Base-by-base conservation (phyloP, 2,797 vertebrate species). In the Lacerta viridis region DNA sequence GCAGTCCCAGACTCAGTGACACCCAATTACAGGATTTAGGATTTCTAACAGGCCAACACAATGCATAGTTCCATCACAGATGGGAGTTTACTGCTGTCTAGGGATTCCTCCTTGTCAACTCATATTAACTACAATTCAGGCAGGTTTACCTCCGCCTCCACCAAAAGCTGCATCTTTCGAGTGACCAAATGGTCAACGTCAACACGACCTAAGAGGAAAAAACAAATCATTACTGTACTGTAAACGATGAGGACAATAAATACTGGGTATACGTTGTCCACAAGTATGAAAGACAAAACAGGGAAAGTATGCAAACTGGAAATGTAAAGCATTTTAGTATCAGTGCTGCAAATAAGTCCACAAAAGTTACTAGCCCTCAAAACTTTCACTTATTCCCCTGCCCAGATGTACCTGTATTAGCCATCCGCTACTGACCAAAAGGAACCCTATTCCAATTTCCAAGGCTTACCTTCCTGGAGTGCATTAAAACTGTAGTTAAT, bases 141-240 rank as follows among this genome's bases (percentile, higher is more conserved):
- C 29, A 74, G 39, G 83, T 89, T 97, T 96, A 97, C 97, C 97
- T 98, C 97, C 39, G 97, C 97, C 92, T 98, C 97, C 87, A 94
- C 96, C 84, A 96, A 96, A 46, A 98, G 92, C 75, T 96, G 95
- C 95, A 96, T 96, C 94, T 97, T 97, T 92, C 96, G 97, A 76
- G 92, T 96, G 93, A 97, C 89, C 88, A 95, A 85, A 9, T 95
- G 96, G 86, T 97, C 97, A 0, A 96, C 87, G 89, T 97, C 95
- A 90, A 96, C 87, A 33, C 61, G 92, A 90, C 97, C 97, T 98
- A 93, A 43, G 55, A 89, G 88, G 3, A 7, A 81, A 87, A 96
- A 94, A 83, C 76, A 93, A 89, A 89, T 77, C 18, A 80, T 93
- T 68, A 91, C 10, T 18, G 46, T 83, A 50, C 23, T 64, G 43